phyloP scores from a whole-genome alignment of 2,888 invertebrate genomes.

The Ennomos fuscantarius region DNA sequence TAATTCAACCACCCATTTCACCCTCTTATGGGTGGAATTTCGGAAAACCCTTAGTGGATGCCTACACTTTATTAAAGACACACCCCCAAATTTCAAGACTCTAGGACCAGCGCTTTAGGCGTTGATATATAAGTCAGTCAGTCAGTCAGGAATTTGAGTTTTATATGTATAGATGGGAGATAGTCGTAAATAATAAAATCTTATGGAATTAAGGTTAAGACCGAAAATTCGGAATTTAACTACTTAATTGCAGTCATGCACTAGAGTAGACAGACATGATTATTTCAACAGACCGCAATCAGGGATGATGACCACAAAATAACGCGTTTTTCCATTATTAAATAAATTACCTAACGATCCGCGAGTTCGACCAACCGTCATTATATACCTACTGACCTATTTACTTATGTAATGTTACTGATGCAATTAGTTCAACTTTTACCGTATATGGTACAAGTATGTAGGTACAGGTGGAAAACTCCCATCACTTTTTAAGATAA shows the following conservation, averaged over 20 bases:
- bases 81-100: too few relatives aligned
- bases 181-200: too few relatives aligned
- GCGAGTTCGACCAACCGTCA: slow-evolving; percentile 12
- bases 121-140: too few relatives aligned
- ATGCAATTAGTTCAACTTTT: slow-evolving; percentile 9
- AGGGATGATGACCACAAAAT: slow-evolving; percentile 41
- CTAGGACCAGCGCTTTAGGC: too few relatives aligned
- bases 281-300: slow-evolving; percentile 23
- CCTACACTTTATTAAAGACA: too few relatives aligned
- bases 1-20: too few relatives aligned
- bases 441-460: slow-evolving; percentile 10
- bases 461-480: slow-evolving; percentile 13
- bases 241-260: slow-evolving; percentile 11
- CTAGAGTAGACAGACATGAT: slow-evolving; percentile 3
- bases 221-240: slow-evolving; percentile 10
- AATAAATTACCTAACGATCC: slow-evolving; percentile 39
- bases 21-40: too few relatives aligned
- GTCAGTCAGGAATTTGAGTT: too few relatives aligned
- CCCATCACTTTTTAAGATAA: slow-evolving; percentile 23
- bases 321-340: slow-evolving; percentile 47
- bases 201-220: not conserved
- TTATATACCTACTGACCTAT: slow-evolving; percentile 11
- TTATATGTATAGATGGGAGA: too few relatives aligned
- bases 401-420: slow-evolving; percentile 17
- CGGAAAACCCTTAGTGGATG: too few relatives aligned